phyloP scores from a whole-genome alignment of 2,113 vertebrate species.

The Amblyornis subalaris region DNA sequence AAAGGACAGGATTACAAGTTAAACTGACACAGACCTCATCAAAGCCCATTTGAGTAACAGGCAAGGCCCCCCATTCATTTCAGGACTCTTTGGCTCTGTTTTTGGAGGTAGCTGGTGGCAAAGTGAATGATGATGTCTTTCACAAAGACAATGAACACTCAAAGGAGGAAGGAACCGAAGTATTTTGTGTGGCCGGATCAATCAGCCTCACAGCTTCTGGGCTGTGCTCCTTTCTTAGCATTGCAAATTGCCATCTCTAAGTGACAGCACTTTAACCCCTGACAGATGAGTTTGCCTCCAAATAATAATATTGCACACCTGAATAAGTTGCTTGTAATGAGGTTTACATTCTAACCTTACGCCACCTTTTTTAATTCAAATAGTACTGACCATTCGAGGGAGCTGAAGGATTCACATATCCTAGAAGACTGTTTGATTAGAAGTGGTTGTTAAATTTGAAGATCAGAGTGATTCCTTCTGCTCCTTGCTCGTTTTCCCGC shows the following conservation, averaged over 20 bases:
- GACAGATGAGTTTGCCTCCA: neutral
- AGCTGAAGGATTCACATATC: slow-evolving; percentile 37
- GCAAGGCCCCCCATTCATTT: neutral
- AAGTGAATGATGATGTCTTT: neutral
- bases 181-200: neutral
- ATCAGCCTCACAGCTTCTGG: neutral
- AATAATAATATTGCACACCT: neutral
- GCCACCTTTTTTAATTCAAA: slow-evolving; percentile 42
- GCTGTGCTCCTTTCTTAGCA: neutral
- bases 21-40: neutral
- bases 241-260: neutral
- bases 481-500: slow-evolving; percentile 34
- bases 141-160: neutral
- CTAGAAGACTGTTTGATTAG: slow-evolving; percentile 71
- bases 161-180: neutral
- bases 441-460: slow-evolving; percentile 70
- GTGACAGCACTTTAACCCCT: neutral
- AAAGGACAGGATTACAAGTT: neutral
- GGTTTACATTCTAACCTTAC: slow-evolving; percentile 35
- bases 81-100: neutral
- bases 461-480: slow-evolving; percentile 72
- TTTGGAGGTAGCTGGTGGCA: neutral
- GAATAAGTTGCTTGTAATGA: slow-evolving; percentile 28
- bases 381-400: slow-evolving; percentile 1
- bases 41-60: neutral